Evolutionary conservation across 2,888 invertebrate species (phyloP).

Genomic region (Tachystola acroxantha): DNA sequence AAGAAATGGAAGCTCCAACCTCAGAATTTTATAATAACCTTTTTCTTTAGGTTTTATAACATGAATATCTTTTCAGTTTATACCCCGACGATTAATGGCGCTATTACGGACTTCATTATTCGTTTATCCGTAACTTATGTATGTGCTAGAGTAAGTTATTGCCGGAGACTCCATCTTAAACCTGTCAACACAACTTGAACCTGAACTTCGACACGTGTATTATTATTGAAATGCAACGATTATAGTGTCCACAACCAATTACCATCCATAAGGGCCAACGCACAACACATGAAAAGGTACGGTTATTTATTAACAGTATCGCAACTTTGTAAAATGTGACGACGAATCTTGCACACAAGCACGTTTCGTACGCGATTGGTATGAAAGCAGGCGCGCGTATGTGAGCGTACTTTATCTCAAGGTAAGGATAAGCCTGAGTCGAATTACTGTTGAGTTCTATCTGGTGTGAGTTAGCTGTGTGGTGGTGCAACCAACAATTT

Average conservation of each 20-base stretch:
- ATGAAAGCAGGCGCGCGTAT: too few relatives aligned
- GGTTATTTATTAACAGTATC: too few relatives aligned
- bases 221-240: slow-evolving; percentile 55
- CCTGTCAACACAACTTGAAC: slow-evolving; percentile 29
- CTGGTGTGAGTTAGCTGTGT: not conserved
- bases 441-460: not conserved
- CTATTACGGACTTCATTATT: not conserved
- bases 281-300: slow-evolving; percentile 29
- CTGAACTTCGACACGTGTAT: slow-evolving; percentile 29
- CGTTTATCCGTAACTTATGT: not conserved
- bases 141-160: not conserved
- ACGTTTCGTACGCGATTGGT: too few relatives aligned
- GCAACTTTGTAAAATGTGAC: too few relatives aligned
- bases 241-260: slow-evolving; percentile 49
- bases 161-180: slow-evolving; percentile 8
- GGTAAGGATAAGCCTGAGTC: too few relatives aligned
- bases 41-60: too few relatives aligned
- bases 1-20: too few relatives aligned
- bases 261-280: slow-evolving; percentile 47
- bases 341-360: too few relatives aligned
- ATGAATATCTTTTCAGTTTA: too few relatives aligned
- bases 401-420: too few relatives aligned
- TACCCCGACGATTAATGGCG: too few relatives aligned
- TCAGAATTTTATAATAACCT: too few relatives aligned
- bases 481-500: slow-evolving; percentile 62